Base-by-base conservation (phyloP, 2,888 invertebrate species). In the Dryocosmus kuriphilus region DNA sequence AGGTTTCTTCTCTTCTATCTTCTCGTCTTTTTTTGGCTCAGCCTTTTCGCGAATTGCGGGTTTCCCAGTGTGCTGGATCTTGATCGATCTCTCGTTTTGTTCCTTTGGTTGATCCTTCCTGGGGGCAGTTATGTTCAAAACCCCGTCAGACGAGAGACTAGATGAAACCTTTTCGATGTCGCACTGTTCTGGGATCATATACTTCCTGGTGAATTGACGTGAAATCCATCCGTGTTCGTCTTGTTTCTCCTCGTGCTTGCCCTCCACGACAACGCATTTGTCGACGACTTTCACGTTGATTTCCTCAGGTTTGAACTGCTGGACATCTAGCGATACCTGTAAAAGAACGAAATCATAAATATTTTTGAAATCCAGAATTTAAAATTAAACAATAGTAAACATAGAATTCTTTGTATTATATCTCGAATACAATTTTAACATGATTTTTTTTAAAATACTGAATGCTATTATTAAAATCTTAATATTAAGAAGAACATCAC, bases 181-280 rank as follows among this genome's bases (percentile, higher is more conserved):
- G 73, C 91, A 92, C 46, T 92, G 92, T 65, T 92, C 89, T 0
- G 93, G 93, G 7, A 93, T 85, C 79, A 91, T 81, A 79, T 93
- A 93, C 51, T 91, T 91, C 3, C 93, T 86, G 7, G 88, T 88
- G 80, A 93, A 93, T 77, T 93, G 92, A 35, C 93, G 84, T 2
- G 92, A 91, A n/a, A 93, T 88, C 84, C 88, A 92, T 4, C 90
- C 90, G 65, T 97, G 97, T 85, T 97, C 96, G 89, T 97, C 97
- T 83, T 94, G 95, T 85, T 95, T 96, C 90, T 97, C 97, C 86
- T 97, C 96, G 87, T 96, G 97, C 86, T 95, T 96, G 0, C 95
- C 97, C 89, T 96, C 95, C 11, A 96, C 93, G 46, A 94, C 93
- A 19, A 97, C 93, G 75, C 93, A 94, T 80, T 95, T 91, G 38